Evolutionary conservation across 2,888 invertebrate genomes (phyloP), one percentile per base, ranked within the genome.

Genomic region (Pterostichus niger): DNA sequence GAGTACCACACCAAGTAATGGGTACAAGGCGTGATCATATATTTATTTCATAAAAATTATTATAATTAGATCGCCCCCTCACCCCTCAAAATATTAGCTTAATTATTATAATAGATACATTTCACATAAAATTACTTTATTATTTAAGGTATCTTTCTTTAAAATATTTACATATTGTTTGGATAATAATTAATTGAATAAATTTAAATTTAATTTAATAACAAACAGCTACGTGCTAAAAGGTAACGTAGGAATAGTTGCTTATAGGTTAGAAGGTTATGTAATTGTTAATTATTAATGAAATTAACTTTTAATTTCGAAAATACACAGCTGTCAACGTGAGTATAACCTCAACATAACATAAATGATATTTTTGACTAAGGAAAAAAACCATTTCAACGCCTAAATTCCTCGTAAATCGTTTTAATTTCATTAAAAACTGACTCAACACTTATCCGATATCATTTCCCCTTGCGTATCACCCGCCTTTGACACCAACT

Each of bases 371-470:
- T 31, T 11, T 9, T 11, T 59, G 6, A 31, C 59, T 11, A 31
- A 59, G 31, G 59, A 24, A 64, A 35, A 31, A 31, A 13, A 33
- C 33, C 31, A 64, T 64, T 64, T 10, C 49, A 35, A 33, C 33
- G 68, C 44, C 11, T 44, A 17, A 44, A 71, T 17, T 44, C 40
- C 68, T 71, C 31, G 5, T 44, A 46, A 71, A 71, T 71, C 68
- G 68, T 71, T 71, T 71, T 71, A 71, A 71, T 71, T 71, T 71
- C 68, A 71, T 71, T 71, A 71, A 71, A 71, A 71, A 71, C 68
- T 71, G 68, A 71, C 68, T 71, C 68, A 71, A 61, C 68, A 71
- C 44, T 71, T 71, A 44, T n/a, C 35, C 64, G 64, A 71, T 44
- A 71, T 24, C 40, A 11, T 17, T 71, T 10, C 68, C 68, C 68